Base-by-base conservation (phyloP, 35 echinoderm and acorn worm species). In the Nesometra sesokonis region DNA sequence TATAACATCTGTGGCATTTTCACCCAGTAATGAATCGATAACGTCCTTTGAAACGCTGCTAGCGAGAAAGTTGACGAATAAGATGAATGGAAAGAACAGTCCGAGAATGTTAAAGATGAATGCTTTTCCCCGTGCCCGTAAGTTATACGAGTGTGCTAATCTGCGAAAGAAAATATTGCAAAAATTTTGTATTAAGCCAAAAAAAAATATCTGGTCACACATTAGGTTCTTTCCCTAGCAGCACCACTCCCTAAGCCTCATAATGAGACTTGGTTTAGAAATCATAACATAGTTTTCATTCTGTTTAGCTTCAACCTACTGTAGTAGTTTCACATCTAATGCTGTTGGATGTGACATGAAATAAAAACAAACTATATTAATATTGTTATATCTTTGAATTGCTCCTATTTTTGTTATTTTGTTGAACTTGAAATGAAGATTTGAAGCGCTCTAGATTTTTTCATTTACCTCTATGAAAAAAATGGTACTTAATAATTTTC, bases 1-100 rank as follows among this genome's bases (percentile, higher is more conserved):
- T 19, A 94, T 33, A 23, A 88, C 86, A 21, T 86, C 90, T 17
- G 90, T 82, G 13, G 83, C 85, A 29, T 79, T 34, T 21, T 88
- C 77, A 19, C 96, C 96, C 31, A 99, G 84, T 0, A 86, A 86
- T 17, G 40, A 52, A 32, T 36, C 47, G 31, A 93, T 47, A 46
- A 92, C 47, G 7, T 99, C 93, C 19, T 92, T 89, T 33, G 96
- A 90, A 34, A 92, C 82, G 29, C 79, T 92, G 34, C 86, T 89
- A 79, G 90, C 90, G 5, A 94, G 82, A 77, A 94, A 94, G 80
- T 93, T 90, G 30, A 94, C 84, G 77, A 84, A 78, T n/a, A 99
- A 34, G 17, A 94, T 79, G 31, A 91, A 36, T 29, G 92, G 92
- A 17, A 99, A 35, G 36, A 92, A 79, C 30, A 91, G 87, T 31